phyloP scores from a whole-genome alignment of 2,888 invertebrate genomes.

The Dicyrtomina minuta region DNA sequence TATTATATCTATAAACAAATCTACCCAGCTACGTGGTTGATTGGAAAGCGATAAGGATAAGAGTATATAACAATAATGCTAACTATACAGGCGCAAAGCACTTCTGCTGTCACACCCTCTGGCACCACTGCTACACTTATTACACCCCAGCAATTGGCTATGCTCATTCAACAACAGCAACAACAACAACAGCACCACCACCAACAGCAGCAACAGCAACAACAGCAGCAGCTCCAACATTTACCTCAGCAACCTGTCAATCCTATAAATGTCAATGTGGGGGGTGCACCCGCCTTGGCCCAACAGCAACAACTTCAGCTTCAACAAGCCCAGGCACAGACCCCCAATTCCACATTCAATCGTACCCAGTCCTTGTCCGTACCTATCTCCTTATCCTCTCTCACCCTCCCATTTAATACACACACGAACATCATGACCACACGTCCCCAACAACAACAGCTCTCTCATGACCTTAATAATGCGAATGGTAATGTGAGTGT shows the following conservation, averaged over 20 bases:
- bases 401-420: slow-evolving; percentile 14
- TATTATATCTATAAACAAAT: too few species aligned
- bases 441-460: slow-evolving; percentile 37
- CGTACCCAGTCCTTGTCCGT: slow-evolving; percentile 18
- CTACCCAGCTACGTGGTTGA: too few species aligned
- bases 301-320: too few species aligned
- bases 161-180: slow-evolving; percentile 51
- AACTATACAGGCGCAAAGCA: slow-evolving; percentile 29
- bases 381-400: slow-evolving; percentile 9
- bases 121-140: slow-evolving; percentile 52
- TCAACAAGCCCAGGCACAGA: too few species aligned
- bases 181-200: slow-evolving; percentile 25
- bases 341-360: slow-evolving; percentile 55
- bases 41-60: slow-evolving; percentile 15
- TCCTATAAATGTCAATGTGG: too few species aligned
- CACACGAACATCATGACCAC: slow-evolving; percentile 46
- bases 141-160: slow-evolving; percentile 53
- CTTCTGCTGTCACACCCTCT: slow-evolving; percentile 35
- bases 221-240: slow-evolving; percentile 25
- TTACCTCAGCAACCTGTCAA: too few species aligned
- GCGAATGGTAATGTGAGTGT: slow-evolving; percentile 44
- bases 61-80: background rate
- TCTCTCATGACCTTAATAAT: slow-evolving; percentile 35
- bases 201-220: background rate
- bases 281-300: too few species aligned